Conservation (phyloP, 2,888 invertebrate species). For the Loripinus fragilis region DNA sequence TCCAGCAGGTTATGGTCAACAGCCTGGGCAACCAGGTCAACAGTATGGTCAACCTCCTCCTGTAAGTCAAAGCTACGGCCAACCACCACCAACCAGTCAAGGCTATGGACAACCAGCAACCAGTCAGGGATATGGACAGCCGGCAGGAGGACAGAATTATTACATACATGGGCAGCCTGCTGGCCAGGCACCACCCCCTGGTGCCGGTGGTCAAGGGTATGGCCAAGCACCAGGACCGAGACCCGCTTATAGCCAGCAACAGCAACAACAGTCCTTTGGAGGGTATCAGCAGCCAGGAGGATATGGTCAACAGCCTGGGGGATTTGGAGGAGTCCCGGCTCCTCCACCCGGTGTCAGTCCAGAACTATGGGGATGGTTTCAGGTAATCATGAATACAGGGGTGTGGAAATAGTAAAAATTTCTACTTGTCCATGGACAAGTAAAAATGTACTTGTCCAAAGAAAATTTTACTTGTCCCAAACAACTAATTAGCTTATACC, state of each 20-base stretch:
- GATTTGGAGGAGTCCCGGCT: constrained; percentile 56
- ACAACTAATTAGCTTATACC: too few relatives aligned
- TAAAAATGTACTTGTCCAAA: too few relatives aligned
- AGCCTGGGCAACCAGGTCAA: constrained; percentile 16
- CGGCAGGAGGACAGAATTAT: constrained; percentile 21
- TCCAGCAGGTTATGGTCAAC: constrained; percentile 37
- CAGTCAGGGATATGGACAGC: constrained; percentile 42
- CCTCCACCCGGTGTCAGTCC: constrained; percentile 78
- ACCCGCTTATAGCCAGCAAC: constrained; percentile 50
- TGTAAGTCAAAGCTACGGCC: background rate
- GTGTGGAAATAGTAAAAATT: too few relatives aligned
- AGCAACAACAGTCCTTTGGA: constrained; percentile 49
- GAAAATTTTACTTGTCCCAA: too few relatives aligned
- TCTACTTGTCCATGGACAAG: too few relatives aligned
- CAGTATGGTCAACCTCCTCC: background rate
- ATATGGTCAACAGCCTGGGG: constrained; percentile 57
- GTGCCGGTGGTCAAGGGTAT: constrained; percentile 25
- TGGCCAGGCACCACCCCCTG: constrained; percentile 18
- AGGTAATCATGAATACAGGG: too few relatives aligned
- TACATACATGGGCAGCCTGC: constrained; percentile 29
- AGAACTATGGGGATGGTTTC: constrained; percentile 83
- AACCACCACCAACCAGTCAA: background rate
- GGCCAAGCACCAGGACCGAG: constrained; percentile 48
- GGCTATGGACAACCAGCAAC: constrained; percentile 28
- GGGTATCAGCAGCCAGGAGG: constrained; percentile 37